Conservation (phyloP, 2,797 vertebrate species). For the Sphenodon punctatus region DNA sequence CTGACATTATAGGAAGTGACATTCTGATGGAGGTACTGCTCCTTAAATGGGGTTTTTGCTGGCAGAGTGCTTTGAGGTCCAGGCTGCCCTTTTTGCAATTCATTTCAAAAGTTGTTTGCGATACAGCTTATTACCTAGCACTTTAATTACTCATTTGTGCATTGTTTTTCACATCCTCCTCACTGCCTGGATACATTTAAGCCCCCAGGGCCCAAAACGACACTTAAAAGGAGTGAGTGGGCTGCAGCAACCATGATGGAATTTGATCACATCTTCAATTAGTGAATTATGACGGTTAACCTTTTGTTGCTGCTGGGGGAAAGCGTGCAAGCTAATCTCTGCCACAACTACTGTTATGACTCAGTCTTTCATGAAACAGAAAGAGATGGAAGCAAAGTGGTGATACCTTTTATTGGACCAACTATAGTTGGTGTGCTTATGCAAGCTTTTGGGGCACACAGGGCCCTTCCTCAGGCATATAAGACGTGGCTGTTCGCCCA, state of each 20-base stretch:
- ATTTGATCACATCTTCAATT: not conserved
- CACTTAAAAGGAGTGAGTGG: not conserved
- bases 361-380: not conserved
- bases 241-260: not conserved
- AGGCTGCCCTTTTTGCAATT: not conserved
- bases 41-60: too few relatives aligned
- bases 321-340: not conserved
- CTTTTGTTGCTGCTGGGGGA: not conserved
- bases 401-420: too few relatives aligned
- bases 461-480: too few relatives aligned
- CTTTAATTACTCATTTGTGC: not conserved
- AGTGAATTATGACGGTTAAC: not conserved
- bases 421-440: too few relatives aligned
- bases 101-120: not conserved
- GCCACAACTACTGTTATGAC: too few relatives aligned
- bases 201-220: not conserved
- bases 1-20: not conserved
- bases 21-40: constrained; percentile 10
- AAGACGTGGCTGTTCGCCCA: too few relatives aligned
- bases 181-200: not conserved
- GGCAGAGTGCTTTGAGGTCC: too few relatives aligned
- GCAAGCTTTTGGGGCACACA: too few relatives aligned
- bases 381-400: too few relatives aligned
- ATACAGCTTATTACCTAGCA: not conserved
- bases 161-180: not conserved